Evolutionary conservation across 2,888 invertebrate genomes (phyloP), one percentile per base, ranked within the genome.

Genomic region (Melanotus villosus): DNA sequence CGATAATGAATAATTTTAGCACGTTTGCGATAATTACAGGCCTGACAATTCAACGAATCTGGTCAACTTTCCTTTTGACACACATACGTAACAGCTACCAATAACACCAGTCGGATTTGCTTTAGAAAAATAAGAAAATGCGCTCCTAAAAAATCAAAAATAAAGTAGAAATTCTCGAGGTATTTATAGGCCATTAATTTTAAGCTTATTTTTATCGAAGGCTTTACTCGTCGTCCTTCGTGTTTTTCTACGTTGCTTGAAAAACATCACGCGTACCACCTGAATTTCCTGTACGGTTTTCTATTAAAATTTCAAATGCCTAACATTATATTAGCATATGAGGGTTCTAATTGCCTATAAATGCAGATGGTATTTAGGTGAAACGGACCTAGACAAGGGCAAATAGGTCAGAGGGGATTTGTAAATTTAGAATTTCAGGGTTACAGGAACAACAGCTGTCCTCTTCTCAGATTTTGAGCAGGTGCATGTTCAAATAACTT

Each of bases 381-480:
- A 56, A 58, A 56, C 36, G 47, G 41, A 32, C 34, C 43, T 30
- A 26, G 18, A 30, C 58, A 68, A 68, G 68, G 68, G 59, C 65
- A 68, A 65, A 58, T 54, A 43, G 63, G 68, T 57, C 59, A 56
- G 21, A 54, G 60, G 45, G 43, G 60, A 45, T 67, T 41, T 30
- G 56, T 63, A 63, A 62, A 63, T 63, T 67, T 63, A 45, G 62
- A 62, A 43, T 63, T 63, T 68, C 68, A 63, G 63, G 56, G 63
- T 68, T 68, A 63, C 54, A 45, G 67, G 67, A 62, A 62, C 65
- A 52, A 59, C 67, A 67, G 57, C 67, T 67, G 67, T 30, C 19
- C 26, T 58, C 32, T 69, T 50, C 36, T 19, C 41, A 50, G 50
- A 41, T 58, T 63, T 63, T n/a, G 18, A 62, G 52, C 69, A 69